Percentiles rank a stretch among this genome's conserved stretches.
Evolutionary conservation across 2,113 vertebrate species (phyloP).

Genomic region (Danionella cerebrum): DNA sequence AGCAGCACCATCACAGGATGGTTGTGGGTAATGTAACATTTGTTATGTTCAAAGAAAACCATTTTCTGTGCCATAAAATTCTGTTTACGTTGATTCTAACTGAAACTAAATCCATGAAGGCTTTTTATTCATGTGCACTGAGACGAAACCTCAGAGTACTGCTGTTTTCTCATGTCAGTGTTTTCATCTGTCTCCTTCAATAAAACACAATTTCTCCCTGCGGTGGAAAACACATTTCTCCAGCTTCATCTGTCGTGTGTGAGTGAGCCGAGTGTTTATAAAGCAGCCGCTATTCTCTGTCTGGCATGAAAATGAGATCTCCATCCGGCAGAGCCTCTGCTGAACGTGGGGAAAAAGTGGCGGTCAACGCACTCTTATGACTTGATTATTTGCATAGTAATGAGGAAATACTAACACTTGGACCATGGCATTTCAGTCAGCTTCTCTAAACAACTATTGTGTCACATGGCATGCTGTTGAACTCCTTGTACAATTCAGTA

Average conservation of each 20-base stretch:
- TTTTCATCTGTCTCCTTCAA: not conserved
- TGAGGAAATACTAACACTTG: not conserved
- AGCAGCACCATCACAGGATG: too few species aligned
- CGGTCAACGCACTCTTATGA: slow-evolving; percentile 19
- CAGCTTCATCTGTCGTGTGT: not conserved
- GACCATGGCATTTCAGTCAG: not conserved
- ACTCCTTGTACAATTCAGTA: not conserved
- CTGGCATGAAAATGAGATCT: slow-evolving; percentile 18
- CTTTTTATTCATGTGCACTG: not conserved
- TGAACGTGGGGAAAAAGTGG: not conserved
- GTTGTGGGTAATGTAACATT: too few species aligned
- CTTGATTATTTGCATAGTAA: slow-evolving; percentile 3
- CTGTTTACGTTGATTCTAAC: too few species aligned
- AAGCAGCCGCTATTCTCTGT: not conserved
- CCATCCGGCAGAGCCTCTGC: not conserved
- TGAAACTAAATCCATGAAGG: too few species aligned
- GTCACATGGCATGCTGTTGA: not conserved
- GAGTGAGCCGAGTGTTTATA: not conserved
- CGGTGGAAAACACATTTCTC: not conserved
- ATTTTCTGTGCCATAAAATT: too few species aligned
- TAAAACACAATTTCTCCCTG: not conserved
- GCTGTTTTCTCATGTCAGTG: not conserved
- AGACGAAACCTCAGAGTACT: not conserved
- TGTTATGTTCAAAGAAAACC: too few species aligned
- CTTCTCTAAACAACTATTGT: not conserved